Evolutionary conservation across 2,113 vertebrate species (phyloP).

Genomic region (Protomyctophum bolini): DNA sequence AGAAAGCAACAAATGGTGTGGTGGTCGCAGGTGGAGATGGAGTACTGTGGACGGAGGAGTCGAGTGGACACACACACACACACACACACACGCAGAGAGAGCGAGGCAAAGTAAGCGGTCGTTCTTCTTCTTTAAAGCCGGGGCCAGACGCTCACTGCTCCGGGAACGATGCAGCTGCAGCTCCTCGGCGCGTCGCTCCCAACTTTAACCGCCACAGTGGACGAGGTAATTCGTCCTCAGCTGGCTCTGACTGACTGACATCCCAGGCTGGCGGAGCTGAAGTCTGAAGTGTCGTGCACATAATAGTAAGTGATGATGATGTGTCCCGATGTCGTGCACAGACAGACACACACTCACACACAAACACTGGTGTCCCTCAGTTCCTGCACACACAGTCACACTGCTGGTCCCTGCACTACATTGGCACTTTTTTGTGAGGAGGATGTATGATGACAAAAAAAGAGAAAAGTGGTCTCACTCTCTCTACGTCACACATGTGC

Average conservation of each 20-base stretch:
- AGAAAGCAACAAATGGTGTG: too few relatives aligned
- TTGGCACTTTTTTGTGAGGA: constrained; percentile 63
- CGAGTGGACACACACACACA: too few relatives aligned
- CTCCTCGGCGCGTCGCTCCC: constrained; percentile 39
- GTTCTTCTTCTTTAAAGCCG: constrained; percentile 18
- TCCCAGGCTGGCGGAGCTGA: not conserved
- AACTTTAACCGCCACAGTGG: constrained; percentile 56
- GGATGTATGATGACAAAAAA: constrained; percentile 46
- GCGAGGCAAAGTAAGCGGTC: constrained; percentile 22
- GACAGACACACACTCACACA: not conserved
- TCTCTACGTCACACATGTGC: constrained; percentile 20
- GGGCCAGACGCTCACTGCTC: constrained; percentile 43
- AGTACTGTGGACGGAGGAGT: constrained; percentile 14
- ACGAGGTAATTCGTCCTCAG: constrained; percentile 26
- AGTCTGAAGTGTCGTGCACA: not conserved
- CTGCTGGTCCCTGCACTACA: constrained; percentile 36
- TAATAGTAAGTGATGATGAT: too few relatives aligned
- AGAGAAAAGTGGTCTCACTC: constrained; percentile 3
- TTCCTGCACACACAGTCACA: constrained; percentile 21
- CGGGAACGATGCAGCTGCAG: constrained; percentile 44
- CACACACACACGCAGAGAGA: too few relatives aligned
- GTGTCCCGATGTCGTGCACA: too few relatives aligned
- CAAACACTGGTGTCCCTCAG: not conserved
- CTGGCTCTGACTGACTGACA: not conserved
- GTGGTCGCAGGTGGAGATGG: too few relatives aligned